Conservation (phyloP, 23 tunicate species). For the Oikopleura dioica region DNA sequence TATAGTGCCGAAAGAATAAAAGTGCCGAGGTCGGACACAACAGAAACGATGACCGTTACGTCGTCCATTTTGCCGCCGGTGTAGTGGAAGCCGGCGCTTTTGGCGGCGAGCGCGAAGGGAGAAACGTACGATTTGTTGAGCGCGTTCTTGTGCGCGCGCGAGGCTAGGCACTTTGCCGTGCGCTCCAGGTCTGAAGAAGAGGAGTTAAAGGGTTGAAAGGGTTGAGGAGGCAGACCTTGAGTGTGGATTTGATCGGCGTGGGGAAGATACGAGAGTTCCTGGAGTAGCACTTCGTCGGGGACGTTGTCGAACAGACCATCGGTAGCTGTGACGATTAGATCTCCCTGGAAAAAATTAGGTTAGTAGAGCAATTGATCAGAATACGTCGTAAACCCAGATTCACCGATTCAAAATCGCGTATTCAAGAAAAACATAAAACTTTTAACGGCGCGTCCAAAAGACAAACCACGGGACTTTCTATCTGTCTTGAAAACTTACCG, state of each 20-base stretch:
- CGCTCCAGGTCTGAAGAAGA: not conserved
- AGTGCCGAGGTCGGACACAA: slow-evolving; percentile 6
- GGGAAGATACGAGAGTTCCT: slow-evolving; percentile 35
- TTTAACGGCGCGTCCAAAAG: no score
- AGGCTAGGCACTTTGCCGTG: not conserved
- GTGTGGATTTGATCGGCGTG: not conserved
- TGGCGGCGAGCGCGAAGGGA: not conserved
- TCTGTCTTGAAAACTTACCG: no score
- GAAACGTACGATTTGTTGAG: not conserved
- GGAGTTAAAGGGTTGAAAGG: no score
- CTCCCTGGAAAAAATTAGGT: slow-evolving; percentile 26
- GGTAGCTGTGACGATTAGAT: slow-evolving; percentile 79
- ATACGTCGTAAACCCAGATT: no score
- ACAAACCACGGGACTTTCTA: no score
- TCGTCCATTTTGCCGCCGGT: slow-evolving; percentile 10
- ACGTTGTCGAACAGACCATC: slow-evolving; percentile 95
- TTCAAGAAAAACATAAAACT: no score
- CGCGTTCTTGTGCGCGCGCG: not conserved
- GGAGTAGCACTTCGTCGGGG: slow-evolving; percentile 42
- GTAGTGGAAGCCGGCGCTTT: not conserved
- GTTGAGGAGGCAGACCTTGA: not conserved
- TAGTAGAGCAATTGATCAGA: no score
- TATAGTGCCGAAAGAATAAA: no score
- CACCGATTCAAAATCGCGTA: no score
- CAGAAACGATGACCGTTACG: slow-evolving; percentile 5